These are phyloP conservation scores for Troilus luridus DNA, from an alignment of 2,888 invertebrate genomes.

Conservation along the genomic window DNA sequence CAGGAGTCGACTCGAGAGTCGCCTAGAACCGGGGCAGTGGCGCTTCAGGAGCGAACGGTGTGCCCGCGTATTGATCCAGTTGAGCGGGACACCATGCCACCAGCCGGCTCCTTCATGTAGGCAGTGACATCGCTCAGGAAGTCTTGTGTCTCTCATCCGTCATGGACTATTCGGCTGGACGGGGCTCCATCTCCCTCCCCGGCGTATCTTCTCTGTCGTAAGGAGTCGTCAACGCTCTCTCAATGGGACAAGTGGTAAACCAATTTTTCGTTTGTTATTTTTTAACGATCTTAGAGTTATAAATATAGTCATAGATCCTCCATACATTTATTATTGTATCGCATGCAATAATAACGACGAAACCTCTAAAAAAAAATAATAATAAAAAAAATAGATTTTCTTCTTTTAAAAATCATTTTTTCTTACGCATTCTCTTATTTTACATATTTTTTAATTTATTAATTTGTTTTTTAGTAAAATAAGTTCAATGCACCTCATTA, in stretches of 20 bases:
- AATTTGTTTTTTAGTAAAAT: background rate
- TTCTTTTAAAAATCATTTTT: background rate
- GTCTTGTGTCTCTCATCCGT: background rate
- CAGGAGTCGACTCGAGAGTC: background rate
- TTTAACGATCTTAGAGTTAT: background rate
- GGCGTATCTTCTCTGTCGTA: slow-evolving; percentile 18
- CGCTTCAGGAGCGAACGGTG: slow-evolving; percentile 44
- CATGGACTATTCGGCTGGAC: slow-evolving; percentile 5
- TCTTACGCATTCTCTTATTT: background rate
- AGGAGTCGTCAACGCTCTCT: background rate
- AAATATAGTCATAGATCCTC: no score
- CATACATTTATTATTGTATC: no score
- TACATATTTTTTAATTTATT: background rate
- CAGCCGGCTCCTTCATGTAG: background rate
- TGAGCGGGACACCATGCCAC: slow-evolving; percentile 48
- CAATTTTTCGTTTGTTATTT: background rate
- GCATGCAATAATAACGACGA: background rate
- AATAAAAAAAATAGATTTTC: no score
- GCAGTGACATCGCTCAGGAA: background rate
- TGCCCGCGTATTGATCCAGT: slow-evolving; percentile 49
- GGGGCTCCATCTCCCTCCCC: background rate
- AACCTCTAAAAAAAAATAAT: background rate
- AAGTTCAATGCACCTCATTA: background rate
- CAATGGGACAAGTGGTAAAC: slow-evolving; percentile 47
- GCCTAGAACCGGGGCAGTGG: slow-evolving; percentile 34